Conservation (phyloP, 92 coral and sea anemone genomes). For the Nematostella vectensis region DNA sequence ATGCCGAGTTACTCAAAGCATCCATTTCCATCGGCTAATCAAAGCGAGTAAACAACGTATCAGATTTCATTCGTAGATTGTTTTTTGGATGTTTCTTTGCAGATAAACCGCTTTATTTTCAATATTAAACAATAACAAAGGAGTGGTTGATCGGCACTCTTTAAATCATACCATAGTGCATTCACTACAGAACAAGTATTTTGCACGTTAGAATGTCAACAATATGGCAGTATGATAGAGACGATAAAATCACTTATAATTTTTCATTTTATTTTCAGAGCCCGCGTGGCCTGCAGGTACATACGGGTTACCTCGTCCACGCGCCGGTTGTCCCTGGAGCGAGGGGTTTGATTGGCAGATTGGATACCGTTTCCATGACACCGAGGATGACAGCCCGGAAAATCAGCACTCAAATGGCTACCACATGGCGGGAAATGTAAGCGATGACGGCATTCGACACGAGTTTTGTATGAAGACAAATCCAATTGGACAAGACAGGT, state of each 20-base stretch:
- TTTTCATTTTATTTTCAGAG: conserved; percentile 5
- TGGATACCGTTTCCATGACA: conserved; percentile 94
- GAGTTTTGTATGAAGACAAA: conserved; percentile 87
- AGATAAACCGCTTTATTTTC: not conserved
- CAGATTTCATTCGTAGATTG: too few relatives aligned
- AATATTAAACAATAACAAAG: not conserved
- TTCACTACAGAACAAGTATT: too few relatives aligned
- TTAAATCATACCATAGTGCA: too few relatives aligned
- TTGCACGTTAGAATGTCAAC: too few relatives aligned
- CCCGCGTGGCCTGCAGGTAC: conserved; percentile 85
- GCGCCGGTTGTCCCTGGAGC: conserved; percentile 77
- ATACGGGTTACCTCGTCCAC: conserved; percentile 83
- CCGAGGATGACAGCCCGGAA: conserved; percentile 96
- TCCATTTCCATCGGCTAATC: too few relatives aligned
- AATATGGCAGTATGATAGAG: too few relatives aligned
- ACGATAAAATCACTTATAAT: too few relatives aligned
- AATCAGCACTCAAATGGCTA: conserved; percentile 84
- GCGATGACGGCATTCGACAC: conserved; percentile 87
- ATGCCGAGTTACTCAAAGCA: too few relatives aligned
- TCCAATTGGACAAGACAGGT: conserved; percentile 77
- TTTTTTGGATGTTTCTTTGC: not conserved
- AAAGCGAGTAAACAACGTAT: too few relatives aligned
- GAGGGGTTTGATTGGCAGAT: conserved; percentile 83
- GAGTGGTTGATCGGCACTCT: too few relatives aligned
- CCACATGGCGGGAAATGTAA: conserved; percentile 93